These are phyloP conservation scores for Meghimatium bilineatum DNA, from an alignment of 2,888 invertebrate genomes.

Conservation along the genomic window DNA sequence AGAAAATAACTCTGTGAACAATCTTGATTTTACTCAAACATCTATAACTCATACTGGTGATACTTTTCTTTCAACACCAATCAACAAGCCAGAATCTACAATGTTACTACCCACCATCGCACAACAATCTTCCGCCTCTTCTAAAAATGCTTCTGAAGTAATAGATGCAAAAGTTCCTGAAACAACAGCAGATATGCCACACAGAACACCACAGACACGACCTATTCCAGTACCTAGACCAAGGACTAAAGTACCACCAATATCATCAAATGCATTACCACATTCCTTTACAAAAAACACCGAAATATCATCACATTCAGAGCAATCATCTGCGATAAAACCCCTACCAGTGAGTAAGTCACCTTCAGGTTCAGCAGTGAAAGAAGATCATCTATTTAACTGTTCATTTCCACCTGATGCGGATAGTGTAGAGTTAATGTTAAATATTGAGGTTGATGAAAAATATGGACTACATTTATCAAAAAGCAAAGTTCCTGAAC, in stretches of 20 bases:
- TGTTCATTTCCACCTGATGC: slow-evolving; percentile 34
- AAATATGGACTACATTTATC: slow-evolving; percentile 31
- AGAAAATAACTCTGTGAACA: neutral
- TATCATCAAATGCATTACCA: neutral
- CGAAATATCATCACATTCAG: neutral
- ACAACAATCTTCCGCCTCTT: neutral
- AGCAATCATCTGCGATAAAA: neutral
- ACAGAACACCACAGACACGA: neutral
- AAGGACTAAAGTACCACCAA: neutral
- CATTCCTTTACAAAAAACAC: neutral
- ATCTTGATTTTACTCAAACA: neutral
- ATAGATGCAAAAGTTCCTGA: no score
- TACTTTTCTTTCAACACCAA: neutral
- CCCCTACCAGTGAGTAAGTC: neutral
- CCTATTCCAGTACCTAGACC: slow-evolving; percentile 35
- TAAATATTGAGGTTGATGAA: slow-evolving; percentile 40
- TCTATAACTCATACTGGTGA: neutral
- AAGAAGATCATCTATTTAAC: neutral
- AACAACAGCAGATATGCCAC: neutral
- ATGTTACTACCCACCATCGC: neutral
- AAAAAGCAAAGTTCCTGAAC: slow-evolving; percentile 7
- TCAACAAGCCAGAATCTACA: neutral
- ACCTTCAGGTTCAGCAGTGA: neutral
- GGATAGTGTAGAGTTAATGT: slow-evolving; percentile 37
- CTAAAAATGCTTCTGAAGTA: neutral